Evolutionary conservation across 2,113 vertebrate species (phyloP), one percentile per base, ranked within the genome.

Genomic region (Ameiurus melas): DNA sequence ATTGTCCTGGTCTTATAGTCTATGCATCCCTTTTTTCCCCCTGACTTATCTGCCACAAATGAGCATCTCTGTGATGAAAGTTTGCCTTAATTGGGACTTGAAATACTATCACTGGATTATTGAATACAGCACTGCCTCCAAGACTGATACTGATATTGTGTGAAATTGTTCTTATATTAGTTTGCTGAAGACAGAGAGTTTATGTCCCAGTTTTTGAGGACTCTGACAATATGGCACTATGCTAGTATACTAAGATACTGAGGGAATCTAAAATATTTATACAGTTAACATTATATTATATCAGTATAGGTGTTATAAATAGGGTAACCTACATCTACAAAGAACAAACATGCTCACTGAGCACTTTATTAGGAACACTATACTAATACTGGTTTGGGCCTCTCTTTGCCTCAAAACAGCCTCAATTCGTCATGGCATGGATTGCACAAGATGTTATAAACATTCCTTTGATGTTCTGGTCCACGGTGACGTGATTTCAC

Each of bases 81-180:
- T 80, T 80, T 57, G 27, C 66, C 66, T 53, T 16, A 58, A 57
- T 25, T 78, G 4, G 57, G 39, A 33, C 43, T 68, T 62, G 17
- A 43, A 51, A 47, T 20, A 25, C 33, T 77, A 73, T 30, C 17
- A 51, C 58, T 51, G 47, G 16, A 80, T 55, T 80, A 33, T 17
- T 87, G 22, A 66, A 68, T 36, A 13, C 60, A 86, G 39, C 17
- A 86, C 16, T 86, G 85, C 75, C n/a, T 81, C 19, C 5, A 80
- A 79, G n/a, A 19, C 58, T 55, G 43, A 80, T 81, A 20, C 27
- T 83, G 9, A 58, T 81, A 58, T 81, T 58, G 25, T 58, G 13
- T 77, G 17, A 47, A 30, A 85, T 86, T 78, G 30, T 73, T 75
- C 33, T 62, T 19, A 79, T 64, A 5, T 36, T 53, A 17, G 43